Base-by-base conservation (phyloP, 2,888 invertebrate genomes). In the Lomographa bimaculata region DNA sequence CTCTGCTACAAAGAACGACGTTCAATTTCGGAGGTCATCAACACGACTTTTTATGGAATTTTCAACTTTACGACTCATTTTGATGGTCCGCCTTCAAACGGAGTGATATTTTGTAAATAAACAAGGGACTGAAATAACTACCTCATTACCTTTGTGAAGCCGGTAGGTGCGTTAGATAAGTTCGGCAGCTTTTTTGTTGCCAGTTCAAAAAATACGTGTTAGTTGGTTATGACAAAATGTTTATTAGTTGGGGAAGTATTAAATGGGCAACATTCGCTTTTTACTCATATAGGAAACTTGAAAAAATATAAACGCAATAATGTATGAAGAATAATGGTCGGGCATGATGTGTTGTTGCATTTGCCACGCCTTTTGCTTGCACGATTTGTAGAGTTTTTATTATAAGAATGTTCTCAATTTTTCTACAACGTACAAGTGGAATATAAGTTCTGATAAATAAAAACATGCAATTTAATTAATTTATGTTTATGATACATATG, bases 71-170 rank as follows among this genome's bases (percentile, higher is more conserved):
- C 83, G 87, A 79, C 77, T 71, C 77, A 86, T 87, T 85, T 86
- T 87, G 89, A 89, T 86, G 87, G 87, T 83, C 81, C 87, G 85
- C 85, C 87, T 89, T 89, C 89, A 89, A 89, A 89, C 86, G 79
- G 78, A 89, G 84, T 89, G 87, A 89, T 89, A 89, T 89, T 85
- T 87, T 83, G 89, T 89, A 89, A 89, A 89, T 87, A 89, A 89
- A 89, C 89, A 89, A 71, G 62, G 74, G 73, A 81, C 89, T 84
- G 84, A 87, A 89, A 89, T 89, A 89, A 84, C 87, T 79, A 70
- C 54, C 74, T 80, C 74, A 83, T 84, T 84, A 87, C 86, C 89
- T 89, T 87, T 89, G 87, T 87, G 77, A 71, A 72, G 79, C 81
- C 84, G 84, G 79, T 75, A 73, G 76, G 72, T 70, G 77, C 59